These are phyloP conservation scores for Zapus hudsonius DNA, from an alignment of 2,113 vertebrate genomes.

Conservation along the genomic window DNA sequence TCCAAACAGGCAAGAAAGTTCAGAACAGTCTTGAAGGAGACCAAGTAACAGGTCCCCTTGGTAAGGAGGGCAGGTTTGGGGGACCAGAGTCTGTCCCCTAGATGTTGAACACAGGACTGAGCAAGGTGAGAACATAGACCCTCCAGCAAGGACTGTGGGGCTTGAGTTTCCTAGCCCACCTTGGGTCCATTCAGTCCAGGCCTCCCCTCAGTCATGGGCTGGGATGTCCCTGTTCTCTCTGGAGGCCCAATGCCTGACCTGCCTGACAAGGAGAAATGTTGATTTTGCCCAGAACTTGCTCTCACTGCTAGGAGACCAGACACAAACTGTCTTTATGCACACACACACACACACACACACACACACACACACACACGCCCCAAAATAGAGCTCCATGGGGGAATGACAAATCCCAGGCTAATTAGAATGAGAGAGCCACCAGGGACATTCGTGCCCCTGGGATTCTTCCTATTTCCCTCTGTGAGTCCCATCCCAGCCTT, in stretches of 20 bases:
- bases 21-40: too few species aligned
- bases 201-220: not conserved
- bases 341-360: too few species aligned
- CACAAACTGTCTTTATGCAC: not conserved
- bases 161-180: not conserved
- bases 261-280: not conserved
- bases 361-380: too few species aligned
- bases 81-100: not conserved
- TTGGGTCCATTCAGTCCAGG: rapidly evolving
- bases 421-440: not conserved
- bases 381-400: not conserved
- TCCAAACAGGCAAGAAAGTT: not conserved
- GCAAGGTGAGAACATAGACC: rapidly evolving
- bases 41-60: too few species aligned
- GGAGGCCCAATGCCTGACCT: not conserved
- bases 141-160: not conserved
- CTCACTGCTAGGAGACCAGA: not conserved
- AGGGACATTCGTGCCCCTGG: not conserved
- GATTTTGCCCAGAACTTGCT: not conserved
- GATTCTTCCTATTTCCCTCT: not conserved
- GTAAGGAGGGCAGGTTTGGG: rapidly evolving
- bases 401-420: not conserved
- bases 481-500: not conserved
- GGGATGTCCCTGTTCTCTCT: not conserved
- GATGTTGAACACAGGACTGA: not conserved